Evolutionary conservation across 53 echinoderm and acorn worm species (phyloP), one percentile per base, ranked within the genome.

Genomic region (Mesocentrotus franciscanus): DNA sequence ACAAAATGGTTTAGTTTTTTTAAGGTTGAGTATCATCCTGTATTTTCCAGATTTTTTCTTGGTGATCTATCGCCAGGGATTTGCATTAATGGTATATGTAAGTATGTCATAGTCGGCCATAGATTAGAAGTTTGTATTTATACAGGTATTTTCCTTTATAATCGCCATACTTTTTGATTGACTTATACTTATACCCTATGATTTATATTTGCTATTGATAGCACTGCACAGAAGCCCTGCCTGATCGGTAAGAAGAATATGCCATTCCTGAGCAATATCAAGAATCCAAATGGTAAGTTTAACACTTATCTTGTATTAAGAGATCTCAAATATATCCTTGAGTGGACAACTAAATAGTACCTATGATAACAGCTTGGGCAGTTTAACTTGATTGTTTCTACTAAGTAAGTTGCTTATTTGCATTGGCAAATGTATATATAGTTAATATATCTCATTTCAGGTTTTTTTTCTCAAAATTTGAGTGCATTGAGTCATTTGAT

Each of bases 241-340:
- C 96, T 98, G 27, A 97, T 98, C 12, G 85, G 97, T 66, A 98
- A 97, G 96, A 97, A 98, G 90, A 93, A 95, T 61, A 95, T 96
- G 22, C 97, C 98, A 12, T 97, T 96, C 90, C 93, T 97, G 13
- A 97, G 95, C 94, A 97, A 97, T 92, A 95, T 97, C 71, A 98
- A 98, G 90, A 97, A 97, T 79, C 96, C 97, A 36, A 96, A 97
- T 95, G 96, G 98, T 98, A 92, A 97, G 97, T 33, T 92, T 92
- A n/a, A 22, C 56, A 29, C 0, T 85, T 24, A 55, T 70, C 29
- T 87, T 27, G 12, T 1, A n/a, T 57, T 13, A 29, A 49, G 49
- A 49, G 6, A 49, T 89, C 56, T 89, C 56, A 84, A 36, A n/a
- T 18, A 84, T 84, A 71, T 71, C n/a, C n/a, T 71, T 6, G 26